These are phyloP conservation scores for Cyclina sinensis DNA, from an alignment of 1,140 invertebrate species.

Conservation along the genomic window DNA sequence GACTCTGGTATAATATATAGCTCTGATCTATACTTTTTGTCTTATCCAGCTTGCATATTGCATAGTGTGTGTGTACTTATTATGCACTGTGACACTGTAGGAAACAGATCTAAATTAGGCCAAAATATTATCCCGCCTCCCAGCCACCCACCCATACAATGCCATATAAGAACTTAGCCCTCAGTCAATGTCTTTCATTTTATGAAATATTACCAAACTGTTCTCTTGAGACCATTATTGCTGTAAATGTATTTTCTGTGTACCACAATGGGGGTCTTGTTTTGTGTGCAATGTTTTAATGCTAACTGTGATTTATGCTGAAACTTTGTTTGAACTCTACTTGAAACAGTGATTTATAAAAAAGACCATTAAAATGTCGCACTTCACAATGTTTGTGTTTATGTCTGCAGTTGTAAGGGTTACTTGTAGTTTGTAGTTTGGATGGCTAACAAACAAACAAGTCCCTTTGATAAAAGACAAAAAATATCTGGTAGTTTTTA, in stretches of 20 bases:
- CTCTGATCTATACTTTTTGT: too few relatives aligned
- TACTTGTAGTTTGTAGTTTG: neutral
- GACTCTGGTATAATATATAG: too few relatives aligned
- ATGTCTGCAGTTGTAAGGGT: neutral
- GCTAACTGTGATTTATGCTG: neutral
- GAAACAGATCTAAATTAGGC: too few relatives aligned
- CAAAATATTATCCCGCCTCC: neutral
- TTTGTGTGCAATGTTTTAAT: neutral
- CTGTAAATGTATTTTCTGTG: too few relatives aligned
- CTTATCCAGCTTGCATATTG: too few relatives aligned
- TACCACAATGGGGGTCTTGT: neutral
- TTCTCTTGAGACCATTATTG: neutral
- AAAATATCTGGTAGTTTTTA: too few relatives aligned
- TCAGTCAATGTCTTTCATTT: too few relatives aligned
- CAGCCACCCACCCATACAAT: neutral
- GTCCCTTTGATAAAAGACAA: too few relatives aligned
- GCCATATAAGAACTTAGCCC: neutral
- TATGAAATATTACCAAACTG: neutral
- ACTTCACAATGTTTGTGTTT: conserved; percentile 14
- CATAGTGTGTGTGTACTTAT: too few relatives aligned
- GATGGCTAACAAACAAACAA: neutral
- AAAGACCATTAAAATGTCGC: neutral
- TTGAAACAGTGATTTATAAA: neutral
- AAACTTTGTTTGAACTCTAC: conserved; percentile 1
- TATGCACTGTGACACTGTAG: too few relatives aligned